Conservation (phyloP, 2,797 vertebrate species). For the Tapera naevia region DNA sequence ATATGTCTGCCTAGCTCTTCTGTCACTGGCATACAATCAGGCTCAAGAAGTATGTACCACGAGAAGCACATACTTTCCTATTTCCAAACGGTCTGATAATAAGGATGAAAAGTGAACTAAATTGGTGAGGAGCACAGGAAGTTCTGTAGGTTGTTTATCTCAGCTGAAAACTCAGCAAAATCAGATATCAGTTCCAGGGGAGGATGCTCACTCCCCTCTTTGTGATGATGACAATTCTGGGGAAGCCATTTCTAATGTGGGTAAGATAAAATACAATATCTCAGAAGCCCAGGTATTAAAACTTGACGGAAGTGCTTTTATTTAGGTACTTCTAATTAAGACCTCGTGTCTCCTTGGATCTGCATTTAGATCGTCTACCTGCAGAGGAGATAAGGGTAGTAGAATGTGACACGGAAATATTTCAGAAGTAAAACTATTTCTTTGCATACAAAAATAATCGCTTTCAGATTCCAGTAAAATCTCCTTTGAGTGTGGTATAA, state of each 20-base stretch:
- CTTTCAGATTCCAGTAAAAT: background rate
- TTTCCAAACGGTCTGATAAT: background rate
- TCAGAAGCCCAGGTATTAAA: background rate
- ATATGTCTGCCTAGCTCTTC: background rate
- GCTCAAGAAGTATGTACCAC: accelerated
- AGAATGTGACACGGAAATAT: background rate
- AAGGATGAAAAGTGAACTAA: background rate
- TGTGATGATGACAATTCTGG: background rate
- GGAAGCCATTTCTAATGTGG: background rate
- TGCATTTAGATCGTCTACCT: background rate
- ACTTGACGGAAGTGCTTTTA: background rate
- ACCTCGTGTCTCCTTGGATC: background rate
- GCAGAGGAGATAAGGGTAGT: background rate
- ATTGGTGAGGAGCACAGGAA: background rate
- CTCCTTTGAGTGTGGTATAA: background rate
- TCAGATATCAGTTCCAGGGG: background rate
- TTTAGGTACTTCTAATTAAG: background rate
- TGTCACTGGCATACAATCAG: background rate
- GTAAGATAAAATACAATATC: background rate
- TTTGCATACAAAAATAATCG: background rate
- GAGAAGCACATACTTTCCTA: background rate
- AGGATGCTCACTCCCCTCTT: background rate
- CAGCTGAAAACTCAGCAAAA: background rate
- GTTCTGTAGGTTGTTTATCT: background rate
- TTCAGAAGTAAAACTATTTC: background rate